phyloP scores from a whole-genome alignment of 2,888 invertebrate species.

The Brachyopa scutellaris region DNA sequence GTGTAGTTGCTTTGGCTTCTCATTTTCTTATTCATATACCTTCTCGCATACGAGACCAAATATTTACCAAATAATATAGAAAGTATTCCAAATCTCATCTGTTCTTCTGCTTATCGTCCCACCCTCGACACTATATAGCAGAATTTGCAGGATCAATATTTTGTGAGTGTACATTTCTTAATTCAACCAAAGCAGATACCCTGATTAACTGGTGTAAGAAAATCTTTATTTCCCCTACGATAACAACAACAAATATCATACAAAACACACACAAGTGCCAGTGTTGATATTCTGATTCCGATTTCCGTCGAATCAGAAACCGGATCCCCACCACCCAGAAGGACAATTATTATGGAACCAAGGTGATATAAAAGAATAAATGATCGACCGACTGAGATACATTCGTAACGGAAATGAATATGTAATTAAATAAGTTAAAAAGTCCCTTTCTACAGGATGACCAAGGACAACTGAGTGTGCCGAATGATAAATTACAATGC shows the following conservation, averaged over 20 bases:
- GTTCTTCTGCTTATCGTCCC: no score
- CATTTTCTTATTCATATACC: no score
- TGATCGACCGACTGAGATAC: neutral
- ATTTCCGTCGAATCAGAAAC: constrained; percentile 25
- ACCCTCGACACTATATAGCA: no score
- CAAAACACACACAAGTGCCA: no score
- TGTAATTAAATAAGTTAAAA: constrained; percentile 70
- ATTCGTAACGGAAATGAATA: constrained; percentile 60
- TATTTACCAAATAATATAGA: no score
- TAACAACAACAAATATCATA: no score
- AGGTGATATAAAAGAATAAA: constrained; percentile 48
- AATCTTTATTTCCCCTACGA: constrained; percentile 18
- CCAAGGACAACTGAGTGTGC: constrained; percentile 26
- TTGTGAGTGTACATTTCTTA: no score
- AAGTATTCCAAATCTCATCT: no score
- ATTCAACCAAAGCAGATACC: no score
- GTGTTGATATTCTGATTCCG: constrained; percentile 42
- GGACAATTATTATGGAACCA: constrained; percentile 28
- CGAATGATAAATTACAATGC: constrained; percentile 66
- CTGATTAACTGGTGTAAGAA: neutral
- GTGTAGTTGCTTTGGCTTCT: no score
- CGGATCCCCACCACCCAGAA: neutral
- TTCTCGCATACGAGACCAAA: no score
- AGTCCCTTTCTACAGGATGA: constrained; percentile 37
- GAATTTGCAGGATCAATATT: no score